phyloP scores from a whole-genome alignment of 2,888 invertebrate genomes.

The Blera fallax region DNA sequence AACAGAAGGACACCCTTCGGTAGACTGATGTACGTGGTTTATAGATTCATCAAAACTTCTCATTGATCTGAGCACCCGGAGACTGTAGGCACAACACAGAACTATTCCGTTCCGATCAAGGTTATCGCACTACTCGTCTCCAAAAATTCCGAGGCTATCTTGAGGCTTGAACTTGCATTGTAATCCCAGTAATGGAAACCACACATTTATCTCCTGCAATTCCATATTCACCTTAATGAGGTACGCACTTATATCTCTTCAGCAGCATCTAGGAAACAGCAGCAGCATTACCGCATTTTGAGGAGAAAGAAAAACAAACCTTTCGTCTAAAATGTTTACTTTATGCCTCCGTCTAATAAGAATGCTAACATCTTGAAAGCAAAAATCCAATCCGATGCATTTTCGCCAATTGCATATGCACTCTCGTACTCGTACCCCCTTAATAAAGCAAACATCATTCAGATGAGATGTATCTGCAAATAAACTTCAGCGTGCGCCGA shows the following conservation, averaged over 20 bases:
- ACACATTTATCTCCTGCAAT: conserved; percentile 21
- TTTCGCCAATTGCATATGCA: conserved; percentile 3
- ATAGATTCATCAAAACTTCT: too few relatives aligned
- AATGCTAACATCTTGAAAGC: conserved; percentile 60
- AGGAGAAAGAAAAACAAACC: conserved; percentile 24
- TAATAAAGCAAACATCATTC: conserved; percentile 70
- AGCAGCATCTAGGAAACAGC: conserved; percentile 2
- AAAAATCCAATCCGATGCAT: conserved; percentile 8
- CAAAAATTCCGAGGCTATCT: too few relatives aligned
- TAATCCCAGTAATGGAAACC: too few relatives aligned
- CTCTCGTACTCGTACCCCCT: conserved; percentile 5
- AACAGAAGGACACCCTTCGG: too few relatives aligned
- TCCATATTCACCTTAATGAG: conserved; percentile 62
- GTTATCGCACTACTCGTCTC: too few relatives aligned
- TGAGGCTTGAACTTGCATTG: too few relatives aligned
- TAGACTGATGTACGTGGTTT: too few relatives aligned
- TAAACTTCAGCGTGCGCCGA: conserved; percentile 68
- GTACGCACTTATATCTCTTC: background rate
- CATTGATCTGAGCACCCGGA: too few relatives aligned
- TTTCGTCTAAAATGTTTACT: conserved; percentile 43
- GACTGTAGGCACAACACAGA: too few relatives aligned
- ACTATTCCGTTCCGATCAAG: too few relatives aligned
- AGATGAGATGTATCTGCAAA: conserved; percentile 74
- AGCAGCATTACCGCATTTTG: background rate
- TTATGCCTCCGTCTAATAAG: conserved; percentile 30